A percentile compares a stretch with the other conserved stretches of the same genome.
phyloP scores from a whole-genome alignment of 2,797 vertebrate species.

The Bufotes viridis region DNA sequence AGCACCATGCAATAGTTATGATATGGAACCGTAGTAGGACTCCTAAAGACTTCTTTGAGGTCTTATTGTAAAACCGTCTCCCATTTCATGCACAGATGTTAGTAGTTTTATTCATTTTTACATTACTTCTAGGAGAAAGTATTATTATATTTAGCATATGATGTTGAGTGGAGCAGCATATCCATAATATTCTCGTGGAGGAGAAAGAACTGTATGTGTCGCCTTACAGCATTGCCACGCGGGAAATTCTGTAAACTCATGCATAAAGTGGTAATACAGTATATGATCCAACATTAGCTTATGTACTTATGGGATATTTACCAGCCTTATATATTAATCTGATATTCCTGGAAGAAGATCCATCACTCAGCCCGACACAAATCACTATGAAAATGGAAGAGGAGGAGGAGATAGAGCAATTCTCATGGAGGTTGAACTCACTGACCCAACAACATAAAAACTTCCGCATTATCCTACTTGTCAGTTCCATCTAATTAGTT shows the following conservation, averaged over 20 bases:
- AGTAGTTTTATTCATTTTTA: too few relatives aligned
- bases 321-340: background rate
- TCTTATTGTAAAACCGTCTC: too few relatives aligned
- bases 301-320: background rate
- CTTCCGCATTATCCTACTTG: conserved; percentile 18
- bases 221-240: too few relatives aligned
- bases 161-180: too few relatives aligned
- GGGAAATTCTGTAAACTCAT: background rate
- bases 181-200: too few relatives aligned
- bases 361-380: background rate
- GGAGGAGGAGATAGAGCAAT: conserved; percentile 19
- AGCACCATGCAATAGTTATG: too few relatives aligned
- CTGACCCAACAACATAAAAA: conserved; percentile 44
- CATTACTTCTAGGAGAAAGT: too few relatives aligned
- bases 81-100: too few relatives aligned
- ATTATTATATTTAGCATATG: too few relatives aligned
- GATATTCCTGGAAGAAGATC: background rate
- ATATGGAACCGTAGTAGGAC: too few relatives aligned
- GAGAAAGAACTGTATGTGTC: too few relatives aligned
- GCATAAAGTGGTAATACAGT: background rate
- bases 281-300: background rate
- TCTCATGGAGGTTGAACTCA: conserved; percentile 26
- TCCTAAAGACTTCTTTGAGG: too few relatives aligned
- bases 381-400: background rate
- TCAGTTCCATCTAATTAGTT: conserved; percentile 55